These are phyloP conservation scores for Odontamblyopus lacepedii DNA, from an alignment of 2,797 vertebrate species.

Conservation along the genomic window DNA sequence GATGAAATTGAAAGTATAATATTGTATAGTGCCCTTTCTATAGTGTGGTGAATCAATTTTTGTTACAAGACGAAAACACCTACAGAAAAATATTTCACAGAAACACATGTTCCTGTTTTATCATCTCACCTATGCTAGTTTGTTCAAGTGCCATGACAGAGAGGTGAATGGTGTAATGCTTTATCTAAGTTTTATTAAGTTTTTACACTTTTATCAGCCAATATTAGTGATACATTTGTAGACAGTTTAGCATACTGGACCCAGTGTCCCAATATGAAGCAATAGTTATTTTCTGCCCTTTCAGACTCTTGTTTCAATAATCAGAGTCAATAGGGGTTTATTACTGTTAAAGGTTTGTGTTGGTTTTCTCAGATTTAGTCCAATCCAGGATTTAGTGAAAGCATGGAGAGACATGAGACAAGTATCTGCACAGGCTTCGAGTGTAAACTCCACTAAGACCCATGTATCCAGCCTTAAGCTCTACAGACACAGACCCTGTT, in stretches of 20 bases:
- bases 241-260: too few species aligned
- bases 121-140: not conserved
- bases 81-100: not conserved
- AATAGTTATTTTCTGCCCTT: not conserved
- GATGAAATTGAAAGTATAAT: not conserved
- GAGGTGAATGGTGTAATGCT: not conserved
- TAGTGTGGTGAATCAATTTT: not conserved
- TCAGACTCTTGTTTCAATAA: not conserved
- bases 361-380: constrained; percentile 15
- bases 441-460: constrained; percentile 45
- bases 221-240: too few species aligned
- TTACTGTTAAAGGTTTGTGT: constrained; percentile 3
- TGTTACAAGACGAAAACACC: not conserved
- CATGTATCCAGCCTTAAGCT: constrained; percentile 43
- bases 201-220: too few species aligned
- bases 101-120: not conserved
- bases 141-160: not conserved
- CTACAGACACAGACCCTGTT: constrained; percentile 48
- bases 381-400: constrained; percentile 30
- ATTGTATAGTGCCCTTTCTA: not conserved
- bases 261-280: too few species aligned
- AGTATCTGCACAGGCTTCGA: constrained; percentile 28
- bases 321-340: not conserved
- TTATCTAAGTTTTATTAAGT: too few species aligned
- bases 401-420: constrained; percentile 23